Evolutionary conservation across 2,113 vertebrate genomes (phyloP).

Genomic region (Anthoscopus minutus): DNA sequence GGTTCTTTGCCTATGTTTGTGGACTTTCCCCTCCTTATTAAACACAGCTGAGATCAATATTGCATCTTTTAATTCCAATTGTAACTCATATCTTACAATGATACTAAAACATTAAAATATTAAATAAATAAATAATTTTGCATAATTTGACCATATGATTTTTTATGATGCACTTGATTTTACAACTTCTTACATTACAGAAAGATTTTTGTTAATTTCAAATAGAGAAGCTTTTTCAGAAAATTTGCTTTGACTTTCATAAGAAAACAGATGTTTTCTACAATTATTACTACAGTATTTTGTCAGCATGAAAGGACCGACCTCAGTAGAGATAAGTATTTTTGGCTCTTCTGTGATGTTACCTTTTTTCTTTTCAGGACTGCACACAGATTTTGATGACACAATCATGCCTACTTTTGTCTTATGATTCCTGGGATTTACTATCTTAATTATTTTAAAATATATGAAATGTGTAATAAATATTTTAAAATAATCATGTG

Average conservation of each 20-base stretch:
- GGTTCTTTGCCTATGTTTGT: not conserved
- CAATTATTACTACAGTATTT: not conserved
- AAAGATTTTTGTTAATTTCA: not conserved
- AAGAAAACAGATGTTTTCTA: not conserved
- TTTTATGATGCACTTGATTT: not conserved
- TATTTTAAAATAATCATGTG: not conserved
- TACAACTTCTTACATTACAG: not conserved
- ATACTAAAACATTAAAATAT: not conserved
- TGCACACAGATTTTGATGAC: not conserved
- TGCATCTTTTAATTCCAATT: not conserved
- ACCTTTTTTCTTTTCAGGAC: not conserved
- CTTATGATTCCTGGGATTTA: not conserved
- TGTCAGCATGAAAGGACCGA: not conserved
- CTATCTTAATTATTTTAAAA: not conserved
- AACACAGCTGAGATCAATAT: not conserved
- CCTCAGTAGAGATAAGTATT: not conserved
- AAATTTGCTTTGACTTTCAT: not conserved
- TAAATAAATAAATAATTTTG: not conserved
- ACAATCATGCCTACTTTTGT: not conserved
- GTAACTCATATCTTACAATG: not conserved
- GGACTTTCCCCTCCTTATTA: not conserved
- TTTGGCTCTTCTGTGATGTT: not conserved
- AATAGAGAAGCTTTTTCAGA: not conserved
- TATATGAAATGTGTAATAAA: not conserved
- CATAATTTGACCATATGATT: not conserved